Conservation (phyloP, 1,140 invertebrate species). For the Rhopalosiphum padi region DNA sequence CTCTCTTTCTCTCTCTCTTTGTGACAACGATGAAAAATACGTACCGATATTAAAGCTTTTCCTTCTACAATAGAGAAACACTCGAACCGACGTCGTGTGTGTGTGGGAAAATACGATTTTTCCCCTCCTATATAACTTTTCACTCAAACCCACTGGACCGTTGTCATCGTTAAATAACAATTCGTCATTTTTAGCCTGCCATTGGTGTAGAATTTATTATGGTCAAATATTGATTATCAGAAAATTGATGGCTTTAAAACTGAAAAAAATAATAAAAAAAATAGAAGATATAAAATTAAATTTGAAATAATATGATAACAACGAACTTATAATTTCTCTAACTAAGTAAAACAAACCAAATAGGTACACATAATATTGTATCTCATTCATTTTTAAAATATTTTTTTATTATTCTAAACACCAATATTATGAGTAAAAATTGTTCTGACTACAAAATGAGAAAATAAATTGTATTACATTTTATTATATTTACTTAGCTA, state of each 20-base stretch:
- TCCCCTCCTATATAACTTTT: conserved; percentile 13
- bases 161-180: conserved; percentile 49
- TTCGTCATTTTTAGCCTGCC: conserved; percentile 33
- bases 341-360: neutral
- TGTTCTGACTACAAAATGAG: too few relatives aligned
- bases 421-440: too few relatives aligned
- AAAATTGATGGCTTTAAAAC: conserved; percentile 22
- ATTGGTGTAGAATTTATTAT: conserved; percentile 41
- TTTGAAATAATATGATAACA: neutral
- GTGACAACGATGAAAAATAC: conserved; percentile 35
- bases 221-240: conserved; percentile 41
- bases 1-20: neutral
- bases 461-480: too few relatives aligned
- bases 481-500: too few relatives aligned
- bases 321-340: neutral
- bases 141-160: conserved; percentile 34
- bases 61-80: conserved; percentile 15
- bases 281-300: neutral
- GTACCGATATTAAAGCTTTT: conserved; percentile 42
- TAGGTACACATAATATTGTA: neutral
- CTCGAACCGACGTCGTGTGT: neutral
- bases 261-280: neutral
- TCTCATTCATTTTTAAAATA: neutral
- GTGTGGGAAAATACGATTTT: conserved; percentile 39
- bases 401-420: too few relatives aligned